phyloP scores from a whole-genome alignment of 2,797 vertebrate species.

The Staurois parvus region DNA sequence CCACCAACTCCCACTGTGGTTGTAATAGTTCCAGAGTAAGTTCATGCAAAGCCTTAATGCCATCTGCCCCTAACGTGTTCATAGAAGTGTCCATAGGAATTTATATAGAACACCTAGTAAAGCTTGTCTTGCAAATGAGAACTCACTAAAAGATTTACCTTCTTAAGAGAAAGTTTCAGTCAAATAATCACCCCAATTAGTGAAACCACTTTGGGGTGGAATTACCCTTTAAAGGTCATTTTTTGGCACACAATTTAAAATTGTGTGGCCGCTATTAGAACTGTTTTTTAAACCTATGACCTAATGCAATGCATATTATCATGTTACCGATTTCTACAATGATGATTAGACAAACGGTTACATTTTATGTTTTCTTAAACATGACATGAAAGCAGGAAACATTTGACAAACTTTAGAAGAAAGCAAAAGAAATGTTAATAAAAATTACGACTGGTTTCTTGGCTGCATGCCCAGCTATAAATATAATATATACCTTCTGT shows the following conservation, averaged over 20 bases:
- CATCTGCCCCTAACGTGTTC: too few species aligned
- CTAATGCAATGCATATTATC: neutral
- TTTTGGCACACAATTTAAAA: neutral
- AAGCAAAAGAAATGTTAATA: neutral
- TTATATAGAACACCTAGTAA: too few species aligned
- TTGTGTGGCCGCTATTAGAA: neutral
- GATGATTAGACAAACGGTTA: neutral
- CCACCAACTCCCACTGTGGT: too few species aligned
- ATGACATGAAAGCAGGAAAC: conserved; percentile 7
- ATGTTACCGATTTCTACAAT: neutral
- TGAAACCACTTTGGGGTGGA: too few species aligned
- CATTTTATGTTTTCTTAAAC: conserved; percentile 4
- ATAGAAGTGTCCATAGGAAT: too few species aligned
- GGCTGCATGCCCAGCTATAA: neutral
- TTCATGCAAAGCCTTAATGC: too few species aligned
- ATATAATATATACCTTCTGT: conserved; percentile 15
- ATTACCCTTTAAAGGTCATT: too few species aligned
- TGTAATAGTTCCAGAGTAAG: too few species aligned
- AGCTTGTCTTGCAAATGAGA: too few species aligned
- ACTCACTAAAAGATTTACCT: too few species aligned
- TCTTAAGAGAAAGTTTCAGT: too few species aligned
- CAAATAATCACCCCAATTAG: too few species aligned
- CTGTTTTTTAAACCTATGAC: neutral
- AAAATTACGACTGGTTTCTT: neutral
- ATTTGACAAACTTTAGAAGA: neutral